phyloP scores from a whole-genome alignment of 2,888 invertebrate species.

The Meganola albula region DNA sequence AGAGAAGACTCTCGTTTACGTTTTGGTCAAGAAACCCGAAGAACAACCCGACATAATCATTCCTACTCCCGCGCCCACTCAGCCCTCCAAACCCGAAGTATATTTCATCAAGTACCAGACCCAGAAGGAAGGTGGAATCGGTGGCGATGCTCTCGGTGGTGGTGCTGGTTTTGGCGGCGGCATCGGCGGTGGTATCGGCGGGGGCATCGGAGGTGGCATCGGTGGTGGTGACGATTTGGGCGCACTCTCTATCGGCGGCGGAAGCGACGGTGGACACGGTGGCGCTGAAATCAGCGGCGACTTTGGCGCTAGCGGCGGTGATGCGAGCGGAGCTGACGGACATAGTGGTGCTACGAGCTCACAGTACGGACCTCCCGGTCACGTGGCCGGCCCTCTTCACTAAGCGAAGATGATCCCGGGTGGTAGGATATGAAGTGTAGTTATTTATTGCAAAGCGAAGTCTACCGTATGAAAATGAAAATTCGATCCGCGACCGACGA shows the following conservation, averaged over 20 bases:
- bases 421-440: conserved; percentile 47
- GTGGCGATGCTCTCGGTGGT: conserved; percentile 54
- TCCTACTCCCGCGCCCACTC: conserved; percentile 87
- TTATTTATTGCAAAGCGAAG: conserved; percentile 51
- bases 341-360: conserved; percentile 62
- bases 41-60: conserved; percentile 88
- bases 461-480: conserved; percentile 12
- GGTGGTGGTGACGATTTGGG: conserved; percentile 38
- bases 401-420: conserved; percentile 42
- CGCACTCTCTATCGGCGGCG: conserved; percentile 41
- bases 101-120: conserved; percentile 93
- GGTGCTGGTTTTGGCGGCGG: conserved; percentile 52
- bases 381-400: conserved; percentile 70
- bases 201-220: conserved; percentile 36
- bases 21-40: conserved; percentile 92
- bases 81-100: conserved; percentile 92
- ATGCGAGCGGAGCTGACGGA: conserved; percentile 41
- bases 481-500: conserved; percentile 7
- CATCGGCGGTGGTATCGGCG: conserved; percentile 34
- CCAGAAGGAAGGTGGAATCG: conserved; percentile 74
- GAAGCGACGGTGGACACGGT: conserved; percentile 41
- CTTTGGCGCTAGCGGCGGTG: conserved; percentile 51
- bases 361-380: conserved; percentile 74
- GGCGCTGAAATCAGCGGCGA: conserved; percentile 50
- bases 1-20: conserved; percentile 93